Percentiles rank a stretch among this genome's conserved stretches.
Conservation (phyloP, 2,888 invertebrate genomes). For the Chironomus tentans region DNA sequence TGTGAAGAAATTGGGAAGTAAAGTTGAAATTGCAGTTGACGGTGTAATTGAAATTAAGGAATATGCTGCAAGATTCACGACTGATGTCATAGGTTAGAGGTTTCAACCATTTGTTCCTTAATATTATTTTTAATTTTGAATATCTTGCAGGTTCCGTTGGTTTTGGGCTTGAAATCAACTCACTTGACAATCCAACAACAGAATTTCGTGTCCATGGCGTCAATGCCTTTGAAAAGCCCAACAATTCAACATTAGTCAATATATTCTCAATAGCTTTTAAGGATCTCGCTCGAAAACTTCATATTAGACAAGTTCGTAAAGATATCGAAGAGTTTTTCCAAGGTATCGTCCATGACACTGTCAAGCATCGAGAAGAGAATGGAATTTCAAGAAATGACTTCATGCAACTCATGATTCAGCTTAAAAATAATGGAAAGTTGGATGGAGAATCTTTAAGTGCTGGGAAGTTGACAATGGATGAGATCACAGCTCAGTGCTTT, state of each 20-base stretch:
- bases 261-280: not conserved
- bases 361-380: slow-evolving; percentile 41
- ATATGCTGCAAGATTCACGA: slow-evolving; percentile 28
- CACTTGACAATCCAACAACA: slow-evolving; percentile 32
- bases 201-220: slow-evolving; percentile 32
- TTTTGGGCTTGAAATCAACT: slow-evolving; percentile 36
- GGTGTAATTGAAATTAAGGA: slow-evolving; percentile 29
- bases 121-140: no score
- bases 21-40: not conserved
- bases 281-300: not conserved
- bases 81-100: slow-evolving; percentile 32
- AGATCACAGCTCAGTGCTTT: slow-evolving; percentile 14
- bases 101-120: no score
- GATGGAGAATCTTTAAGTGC: slow-evolving; percentile 31
- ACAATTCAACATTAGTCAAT: not conserved
- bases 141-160: slow-evolving; percentile 30
- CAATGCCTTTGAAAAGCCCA: slow-evolving; percentile 27
- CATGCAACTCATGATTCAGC: slow-evolving; percentile 46
- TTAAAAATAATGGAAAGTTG: slow-evolving; percentile 42
- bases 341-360: slow-evolving; percentile 41
- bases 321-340: slow-evolving; percentile 39
- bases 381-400: slow-evolving; percentile 45
- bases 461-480: slow-evolving; percentile 3
- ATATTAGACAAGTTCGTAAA: not conserved
- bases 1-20: slow-evolving; percentile 15